Evolutionary conservation across 1,140 invertebrate genomes (phyloP).

Genomic region (Camponotus vicinus): DNA sequence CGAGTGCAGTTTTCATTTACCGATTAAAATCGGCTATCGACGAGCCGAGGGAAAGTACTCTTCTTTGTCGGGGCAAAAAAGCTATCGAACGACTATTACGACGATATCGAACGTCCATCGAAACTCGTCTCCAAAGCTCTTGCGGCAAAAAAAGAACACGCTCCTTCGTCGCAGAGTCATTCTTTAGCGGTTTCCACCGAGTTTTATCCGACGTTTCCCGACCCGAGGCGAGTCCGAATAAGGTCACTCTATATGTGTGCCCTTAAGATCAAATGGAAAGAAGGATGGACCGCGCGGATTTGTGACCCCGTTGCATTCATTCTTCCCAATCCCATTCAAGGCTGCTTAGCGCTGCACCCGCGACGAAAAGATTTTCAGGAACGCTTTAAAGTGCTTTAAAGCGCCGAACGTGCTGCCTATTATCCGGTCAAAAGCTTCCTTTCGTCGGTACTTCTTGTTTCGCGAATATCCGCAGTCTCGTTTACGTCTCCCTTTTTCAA

Average conservation of each 20-base stretch:
- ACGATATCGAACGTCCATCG: background rate
- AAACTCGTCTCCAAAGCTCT: background rate
- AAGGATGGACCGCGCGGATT: conserved; percentile 70
- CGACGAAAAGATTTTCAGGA: conserved; percentile 7
- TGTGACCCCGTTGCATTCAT: conserved; percentile 79
- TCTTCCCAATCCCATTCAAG: conserved; percentile 65
- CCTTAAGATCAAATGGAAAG: conserved; percentile 6
- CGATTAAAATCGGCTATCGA: conserved; percentile 21
- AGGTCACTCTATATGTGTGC: conserved; percentile 29
- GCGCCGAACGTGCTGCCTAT: conserved; percentile 38
- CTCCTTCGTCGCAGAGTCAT: conserved; percentile 26
- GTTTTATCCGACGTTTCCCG: background rate
- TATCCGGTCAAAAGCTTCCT: conserved; percentile 46
- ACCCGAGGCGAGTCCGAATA: conserved; percentile 69
- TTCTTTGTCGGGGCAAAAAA: background rate
- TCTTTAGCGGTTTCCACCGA: conserved; percentile 48
- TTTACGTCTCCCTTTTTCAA: background rate
- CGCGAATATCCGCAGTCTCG: background rate
- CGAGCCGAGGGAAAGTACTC: background rate
- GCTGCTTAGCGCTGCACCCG: background rate
- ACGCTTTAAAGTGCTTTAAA: conserved; percentile 18
- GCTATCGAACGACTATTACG: background rate
- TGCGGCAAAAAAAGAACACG: conserved; percentile 17
- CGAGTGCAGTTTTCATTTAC: conserved; percentile 11
- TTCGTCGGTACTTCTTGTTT: conserved; percentile 11